phyloP scores from a whole-genome alignment of 2,888 invertebrate genomes.

The Galeruca laticollis region DNA sequence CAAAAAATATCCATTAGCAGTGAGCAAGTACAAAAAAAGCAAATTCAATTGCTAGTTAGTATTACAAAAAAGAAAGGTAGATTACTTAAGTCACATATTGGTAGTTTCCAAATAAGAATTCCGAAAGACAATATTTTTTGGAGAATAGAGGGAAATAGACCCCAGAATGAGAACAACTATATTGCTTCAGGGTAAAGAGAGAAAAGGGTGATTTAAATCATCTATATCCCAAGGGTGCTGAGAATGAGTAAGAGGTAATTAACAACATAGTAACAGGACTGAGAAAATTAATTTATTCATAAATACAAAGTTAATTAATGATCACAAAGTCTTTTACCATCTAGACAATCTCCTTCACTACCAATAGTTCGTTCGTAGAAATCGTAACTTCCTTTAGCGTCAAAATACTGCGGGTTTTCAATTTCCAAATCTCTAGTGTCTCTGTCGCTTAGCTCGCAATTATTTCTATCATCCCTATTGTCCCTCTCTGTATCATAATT shows the following conservation, averaged over 20 bases:
- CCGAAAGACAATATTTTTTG: no score
- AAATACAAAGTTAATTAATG: conserved; percentile 19
- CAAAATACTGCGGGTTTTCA: conserved; percentile 87
- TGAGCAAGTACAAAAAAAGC: no score
- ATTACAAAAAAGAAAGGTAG: no score
- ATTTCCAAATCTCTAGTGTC: conserved; percentile 87
- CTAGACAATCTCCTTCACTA: conserved; percentile 82
- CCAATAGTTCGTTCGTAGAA: conserved; percentile 85
- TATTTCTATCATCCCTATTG: conserved; percentile 79
- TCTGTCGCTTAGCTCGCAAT: conserved; percentile 90
- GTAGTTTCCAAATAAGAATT: no score
- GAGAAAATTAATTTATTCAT: conserved; percentile 5
- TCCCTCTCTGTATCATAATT: conserved; percentile 45
- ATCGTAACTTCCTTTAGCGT: conserved; percentile 84
- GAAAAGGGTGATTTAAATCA: background rate
- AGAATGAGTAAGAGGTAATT: background rate
- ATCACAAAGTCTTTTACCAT: conserved; percentile 72
- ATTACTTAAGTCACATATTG: no score
- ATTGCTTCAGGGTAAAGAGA: background rate
- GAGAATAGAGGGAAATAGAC: no score
- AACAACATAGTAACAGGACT: conserved; percentile 20
- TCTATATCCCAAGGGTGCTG: background rate
- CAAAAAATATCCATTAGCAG: no score
- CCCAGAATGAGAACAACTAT: no score
- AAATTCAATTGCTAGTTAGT: no score